Evolutionary conservation across 2,888 invertebrate genomes (phyloP).

Genomic region (Dynastes grantii): DNA sequence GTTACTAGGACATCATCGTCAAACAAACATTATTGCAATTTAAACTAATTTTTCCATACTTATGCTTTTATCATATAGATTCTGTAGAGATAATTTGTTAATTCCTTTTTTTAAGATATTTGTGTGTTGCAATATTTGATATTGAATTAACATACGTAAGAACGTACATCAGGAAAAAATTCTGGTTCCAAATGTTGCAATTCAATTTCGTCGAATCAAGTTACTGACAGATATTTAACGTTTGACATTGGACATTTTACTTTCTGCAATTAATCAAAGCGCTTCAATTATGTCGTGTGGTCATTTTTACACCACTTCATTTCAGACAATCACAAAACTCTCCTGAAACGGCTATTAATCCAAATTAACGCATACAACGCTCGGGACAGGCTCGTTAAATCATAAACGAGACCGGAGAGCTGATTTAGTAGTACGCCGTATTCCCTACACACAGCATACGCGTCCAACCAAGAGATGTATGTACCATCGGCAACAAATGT

Average conservation of each 20-base stretch:
- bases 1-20: too few species aligned
- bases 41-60: too few species aligned
- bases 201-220: too few species aligned
- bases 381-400: slow-evolving; percentile 46
- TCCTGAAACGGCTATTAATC: slow-evolving; percentile 46
- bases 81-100: too few species aligned
- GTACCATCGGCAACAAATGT: neutral
- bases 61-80: too few species aligned
- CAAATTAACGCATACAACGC: slow-evolving; percentile 43
- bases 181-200: too few species aligned
- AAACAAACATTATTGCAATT: too few species aligned
- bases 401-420: slow-evolving; percentile 44
- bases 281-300: slow-evolving; percentile 43
- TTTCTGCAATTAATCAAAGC: slow-evolving; percentile 42
- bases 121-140: too few species aligned
- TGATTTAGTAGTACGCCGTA: slow-evolving; percentile 11
- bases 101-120: too few species aligned
- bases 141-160: too few species aligned
- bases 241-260: neutral
- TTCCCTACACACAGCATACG: slow-evolving; percentile 29
- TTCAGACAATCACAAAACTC: slow-evolving; percentile 44
- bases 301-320: slow-evolving; percentile 47
- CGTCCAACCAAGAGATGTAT: slow-evolving; percentile 29
- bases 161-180: too few species aligned
- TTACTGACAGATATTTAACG: neutral